A percentile compares a stretch with the other conserved stretches of the same genome.
phyloP scores from a whole-genome alignment of 1,140 invertebrate species.

The Gryon sp. region DNA sequence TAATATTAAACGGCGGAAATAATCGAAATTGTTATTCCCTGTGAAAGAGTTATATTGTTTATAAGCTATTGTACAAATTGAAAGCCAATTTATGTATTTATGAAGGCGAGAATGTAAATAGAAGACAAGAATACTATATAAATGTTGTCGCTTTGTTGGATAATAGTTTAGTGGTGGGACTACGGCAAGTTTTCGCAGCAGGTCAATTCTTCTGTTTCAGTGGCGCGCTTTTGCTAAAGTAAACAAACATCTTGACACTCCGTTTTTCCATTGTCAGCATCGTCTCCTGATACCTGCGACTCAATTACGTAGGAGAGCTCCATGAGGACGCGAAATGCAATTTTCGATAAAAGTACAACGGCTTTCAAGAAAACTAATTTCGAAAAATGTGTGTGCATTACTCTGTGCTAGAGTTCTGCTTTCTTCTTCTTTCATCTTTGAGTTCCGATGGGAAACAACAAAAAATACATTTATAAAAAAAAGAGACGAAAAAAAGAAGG shows the following conservation, averaged over 20 bases:
- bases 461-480: too few species aligned
- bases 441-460: too few species aligned
- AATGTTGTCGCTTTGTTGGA: slow-evolving; percentile 37
- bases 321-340: slow-evolving; percentile 39
- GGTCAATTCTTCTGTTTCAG: slow-evolving; percentile 43
- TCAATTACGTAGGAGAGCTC: slow-evolving; percentile 50
- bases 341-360: slow-evolving; percentile 48
- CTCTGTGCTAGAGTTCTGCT: slow-evolving; percentile 14
- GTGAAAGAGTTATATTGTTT: too few species aligned
- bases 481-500: background rate
- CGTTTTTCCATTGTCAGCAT: slow-evolving; percentile 23
- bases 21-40: too few species aligned
- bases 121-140: slow-evolving; percentile 27
- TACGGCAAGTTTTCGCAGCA: slow-evolving; percentile 39
- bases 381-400: slow-evolving; percentile 41
- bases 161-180: too few species aligned
- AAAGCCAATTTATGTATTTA: slow-evolving; percentile 33
- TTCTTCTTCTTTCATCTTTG: background rate
- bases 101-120: background rate
- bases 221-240: slow-evolving; percentile 13
- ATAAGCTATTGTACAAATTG: slow-evolving; percentile 7
- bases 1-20: too few species aligned
- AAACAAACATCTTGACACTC: slow-evolving; percentile 57
- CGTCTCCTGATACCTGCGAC: slow-evolving; percentile 45
- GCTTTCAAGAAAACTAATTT: slow-evolving; percentile 46